phyloP scores from a whole-genome alignment of 2,113 vertebrate species.

The Hystrix cristata region DNA sequence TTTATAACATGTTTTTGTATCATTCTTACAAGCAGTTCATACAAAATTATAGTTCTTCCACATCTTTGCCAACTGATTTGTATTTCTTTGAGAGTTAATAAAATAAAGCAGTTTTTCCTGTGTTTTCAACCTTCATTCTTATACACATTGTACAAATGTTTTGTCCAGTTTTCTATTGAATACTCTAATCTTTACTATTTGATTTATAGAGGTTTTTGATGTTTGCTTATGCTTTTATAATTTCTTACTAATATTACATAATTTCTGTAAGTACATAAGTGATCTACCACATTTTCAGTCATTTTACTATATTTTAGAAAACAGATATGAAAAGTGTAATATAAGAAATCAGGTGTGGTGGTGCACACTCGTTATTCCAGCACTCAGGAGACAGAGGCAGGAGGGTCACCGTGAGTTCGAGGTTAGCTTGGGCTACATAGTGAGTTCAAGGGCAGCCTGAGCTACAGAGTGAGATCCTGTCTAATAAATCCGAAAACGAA shows the following conservation, averaged over 20 bases:
- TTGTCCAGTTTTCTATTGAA: neutral
- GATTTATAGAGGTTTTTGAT: neutral
- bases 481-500: neutral
- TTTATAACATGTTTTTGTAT: neutral
- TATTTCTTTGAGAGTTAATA: neutral
- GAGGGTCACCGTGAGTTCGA: neutral
- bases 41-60: neutral
- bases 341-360: neutral
- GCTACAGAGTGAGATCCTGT: neutral
- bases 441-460: neutral
- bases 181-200: neutral
- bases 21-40: neutral
- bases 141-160: neutral
- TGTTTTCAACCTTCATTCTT: neutral
- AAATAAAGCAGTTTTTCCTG: neutral
- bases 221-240: neutral
- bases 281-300: neutral
- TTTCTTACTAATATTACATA: neutral
- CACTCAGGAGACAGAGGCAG: neutral
- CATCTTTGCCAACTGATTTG: neutral
- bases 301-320: conserved; percentile 46
- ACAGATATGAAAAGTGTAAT: neutral
- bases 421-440: neutral
- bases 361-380: neutral
- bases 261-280: neutral